Base-by-base conservation (phyloP, 2,113 vertebrate species). In the Mus musculus region DNA sequence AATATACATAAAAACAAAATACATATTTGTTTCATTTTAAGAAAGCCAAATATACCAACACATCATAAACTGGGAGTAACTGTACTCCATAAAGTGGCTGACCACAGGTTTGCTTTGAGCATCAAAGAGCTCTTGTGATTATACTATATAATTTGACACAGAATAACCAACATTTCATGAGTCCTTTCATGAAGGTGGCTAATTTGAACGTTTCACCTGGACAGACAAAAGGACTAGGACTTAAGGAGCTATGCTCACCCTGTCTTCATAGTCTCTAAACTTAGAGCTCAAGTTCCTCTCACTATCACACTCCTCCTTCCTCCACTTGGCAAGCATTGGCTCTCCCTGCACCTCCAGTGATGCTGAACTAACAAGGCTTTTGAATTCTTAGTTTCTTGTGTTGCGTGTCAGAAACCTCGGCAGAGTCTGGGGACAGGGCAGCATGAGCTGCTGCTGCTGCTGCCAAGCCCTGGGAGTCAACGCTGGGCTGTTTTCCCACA, bases 311-410 rank as follows among this genome's bases (percentile, higher is more conserved):
- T 76, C 69, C 10, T 88, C 78, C 78, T 46, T 56, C 30, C 80
- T 95, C 81, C 81, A 71, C 3, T 7, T 81, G 80, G 93, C 91
- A 91, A 92, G 63, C 20, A 11, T 19, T 19, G 59, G 71, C 65
- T 72, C n/a, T 42, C 52, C 59, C 61, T 5, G 0, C 10, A 17
- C 85, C 77, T 88, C 93, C 93, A 92, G 2, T 10, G 59, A 97
- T 52, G 92, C 80, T 97, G 82, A 96, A 93, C 92, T 93, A 96
- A 97, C 13, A 16, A 0, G 80, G 46, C 84, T 92, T 95, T 89
- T 88, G 80, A 93, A 94, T 92, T 92, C 75, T 78, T 33, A 72
- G 61, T 89, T 89, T 88, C 76, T 82, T 52, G 54, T 78, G 77
- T 36, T 71, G 49, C n/a, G 11, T 12, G 63, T 72, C 84, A 54